These are phyloP conservation scores for Megalonaias nervosa DNA, from an alignment of 1,140 invertebrate species.

Conservation along the genomic window DNA sequence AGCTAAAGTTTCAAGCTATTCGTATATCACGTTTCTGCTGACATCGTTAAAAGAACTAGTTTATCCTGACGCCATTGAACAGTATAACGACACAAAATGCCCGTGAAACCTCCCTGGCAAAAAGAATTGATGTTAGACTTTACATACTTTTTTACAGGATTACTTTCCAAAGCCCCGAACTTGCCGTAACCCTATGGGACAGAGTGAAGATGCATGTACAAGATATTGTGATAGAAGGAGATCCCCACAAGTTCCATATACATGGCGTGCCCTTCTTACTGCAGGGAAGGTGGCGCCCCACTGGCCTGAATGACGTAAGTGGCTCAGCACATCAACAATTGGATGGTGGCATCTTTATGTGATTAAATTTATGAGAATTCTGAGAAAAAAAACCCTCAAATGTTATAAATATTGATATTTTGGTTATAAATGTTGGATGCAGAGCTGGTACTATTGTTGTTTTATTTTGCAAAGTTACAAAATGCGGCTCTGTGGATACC, in stretches of 20 bases:
- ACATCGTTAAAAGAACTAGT: too few species aligned
- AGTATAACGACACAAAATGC: neutral
- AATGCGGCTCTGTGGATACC: too few species aligned
- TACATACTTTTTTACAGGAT: slow-evolving; percentile 32
- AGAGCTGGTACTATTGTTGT: too few species aligned
- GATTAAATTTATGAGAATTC: too few species aligned
- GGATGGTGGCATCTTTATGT: too few species aligned
- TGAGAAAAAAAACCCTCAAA: too few species aligned
- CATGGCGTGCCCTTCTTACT: slow-evolving; percentile 41
- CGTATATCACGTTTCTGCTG: too few species aligned
- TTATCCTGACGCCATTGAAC: neutral
- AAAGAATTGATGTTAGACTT: neutral
- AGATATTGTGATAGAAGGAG: slow-evolving; percentile 41
- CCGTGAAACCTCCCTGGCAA: neutral
- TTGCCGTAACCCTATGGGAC: slow-evolving; percentile 39
- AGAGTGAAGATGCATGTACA: slow-evolving; percentile 35
- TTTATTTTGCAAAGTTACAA: too few species aligned
- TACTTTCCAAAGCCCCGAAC: slow-evolving; percentile 31
- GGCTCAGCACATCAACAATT: neutral
- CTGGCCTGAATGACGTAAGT: slow-evolving; percentile 45
- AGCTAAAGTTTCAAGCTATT: too few species aligned
- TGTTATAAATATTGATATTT: too few species aligned
- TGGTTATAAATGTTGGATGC: too few species aligned
- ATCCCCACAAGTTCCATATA: slow-evolving; percentile 44
- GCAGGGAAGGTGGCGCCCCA: slow-evolving; percentile 49